phyloP scores from a whole-genome alignment of 2,797 vertebrate species.

The Sylvia borin region DNA sequence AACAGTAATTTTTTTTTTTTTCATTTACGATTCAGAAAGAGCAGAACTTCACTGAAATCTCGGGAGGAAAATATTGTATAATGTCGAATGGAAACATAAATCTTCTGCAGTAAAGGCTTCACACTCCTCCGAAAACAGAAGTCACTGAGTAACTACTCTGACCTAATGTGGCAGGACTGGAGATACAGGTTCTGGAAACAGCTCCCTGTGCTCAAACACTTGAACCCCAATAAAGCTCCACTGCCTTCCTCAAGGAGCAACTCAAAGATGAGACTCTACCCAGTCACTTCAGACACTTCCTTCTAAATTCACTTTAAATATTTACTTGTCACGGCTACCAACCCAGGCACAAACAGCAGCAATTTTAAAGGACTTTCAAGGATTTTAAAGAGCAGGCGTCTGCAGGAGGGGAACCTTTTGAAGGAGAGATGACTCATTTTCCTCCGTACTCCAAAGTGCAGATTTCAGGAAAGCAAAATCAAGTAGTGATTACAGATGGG shows the following conservation, averaged over 20 bases:
- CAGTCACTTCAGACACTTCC: neutral
- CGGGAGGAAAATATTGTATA: constrained; percentile 38
- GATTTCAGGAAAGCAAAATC: neutral
- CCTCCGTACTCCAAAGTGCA: neutral
- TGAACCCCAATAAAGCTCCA: constrained; percentile 3
- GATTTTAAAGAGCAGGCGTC: neutral
- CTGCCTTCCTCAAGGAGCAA: neutral
- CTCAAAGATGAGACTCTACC: neutral
- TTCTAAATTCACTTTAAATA: constrained; percentile 19
- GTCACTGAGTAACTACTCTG: neutral
- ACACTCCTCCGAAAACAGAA: neutral
- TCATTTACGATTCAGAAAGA: constrained; percentile 41
- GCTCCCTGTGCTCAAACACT: neutral
- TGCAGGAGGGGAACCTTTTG: neutral
- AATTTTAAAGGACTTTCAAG: neutral
- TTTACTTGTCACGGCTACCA: neutral
- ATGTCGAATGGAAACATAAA: constrained; percentile 32
- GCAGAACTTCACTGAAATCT: constrained; percentile 33
- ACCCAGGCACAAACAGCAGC: neutral
- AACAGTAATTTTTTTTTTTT: constrained; percentile 52
- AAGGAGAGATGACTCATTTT: neutral
- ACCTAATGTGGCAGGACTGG: constrained; percentile 36
- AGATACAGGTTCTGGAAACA: constrained; percentile 39
- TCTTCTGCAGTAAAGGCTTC: constrained; percentile 16
- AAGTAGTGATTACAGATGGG: neutral